Percentiles rank a stretch among this genome's conserved stretches.
phyloP scores from a whole-genome alignment of 2,113 vertebrate genomes.

The Rhynchomys soricoides region DNA sequence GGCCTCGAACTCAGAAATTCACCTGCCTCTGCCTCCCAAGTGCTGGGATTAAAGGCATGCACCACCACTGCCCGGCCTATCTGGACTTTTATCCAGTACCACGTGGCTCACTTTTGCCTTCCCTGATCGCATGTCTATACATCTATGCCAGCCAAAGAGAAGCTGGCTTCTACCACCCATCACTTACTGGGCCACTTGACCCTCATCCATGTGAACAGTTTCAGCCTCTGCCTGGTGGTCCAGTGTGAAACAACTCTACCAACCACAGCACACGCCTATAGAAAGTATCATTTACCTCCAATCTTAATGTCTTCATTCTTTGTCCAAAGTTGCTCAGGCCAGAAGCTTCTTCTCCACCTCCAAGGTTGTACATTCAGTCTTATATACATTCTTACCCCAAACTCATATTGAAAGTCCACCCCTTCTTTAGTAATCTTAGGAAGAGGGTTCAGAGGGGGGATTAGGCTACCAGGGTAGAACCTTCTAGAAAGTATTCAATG shows the following conservation, averaged over 20 bases:
- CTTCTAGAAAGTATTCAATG: neutral
- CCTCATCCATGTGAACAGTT: neutral
- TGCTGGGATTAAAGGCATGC: too few relatives aligned
- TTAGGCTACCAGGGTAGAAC: neutral
- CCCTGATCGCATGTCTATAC: neutral
- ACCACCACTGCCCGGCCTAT: too few relatives aligned
- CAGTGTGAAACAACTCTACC: neutral
- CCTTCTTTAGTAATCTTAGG: neutral
- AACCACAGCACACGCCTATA: neutral
- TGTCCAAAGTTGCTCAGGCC: neutral
- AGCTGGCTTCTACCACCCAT: neutral
- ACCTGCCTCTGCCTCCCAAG: too few relatives aligned
- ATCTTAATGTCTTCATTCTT: neutral
- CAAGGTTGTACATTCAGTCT: neutral
- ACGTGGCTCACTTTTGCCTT: neutral
- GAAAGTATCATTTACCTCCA: neutral
- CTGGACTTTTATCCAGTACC: neutral
- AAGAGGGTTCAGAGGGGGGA: neutral
- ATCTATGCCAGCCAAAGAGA: neutral
- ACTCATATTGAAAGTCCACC: neutral
- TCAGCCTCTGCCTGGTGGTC: too few relatives aligned
- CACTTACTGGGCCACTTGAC: neutral
- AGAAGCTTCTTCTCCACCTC: neutral
- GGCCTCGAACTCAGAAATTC: too few relatives aligned
- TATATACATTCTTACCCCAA: neutral